Evolutionary conservation across 2,113 vertebrate species (phyloP), one percentile per base, ranked within the genome.

Genomic region (Tenrec ecaudatus): DNA sequence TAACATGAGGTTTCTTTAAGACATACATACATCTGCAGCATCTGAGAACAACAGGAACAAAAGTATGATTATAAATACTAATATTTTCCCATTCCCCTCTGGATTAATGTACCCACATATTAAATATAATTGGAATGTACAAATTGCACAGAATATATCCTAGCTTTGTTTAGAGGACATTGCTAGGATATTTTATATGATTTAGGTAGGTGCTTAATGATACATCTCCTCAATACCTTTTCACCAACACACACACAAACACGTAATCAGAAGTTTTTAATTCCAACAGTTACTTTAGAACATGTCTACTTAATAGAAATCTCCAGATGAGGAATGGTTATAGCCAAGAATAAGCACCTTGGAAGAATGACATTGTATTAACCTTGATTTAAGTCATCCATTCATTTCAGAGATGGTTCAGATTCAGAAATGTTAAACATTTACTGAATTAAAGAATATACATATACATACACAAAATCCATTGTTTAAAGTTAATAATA

Each of bases 311-410:
- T 86, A 31, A 80, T 33, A 86, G 38, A 90, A 82, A 76, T 75
- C 31, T 38, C n/a, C 17, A 69, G 15, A 84, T 40, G 68, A 87
- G 33, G 23, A 89, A 8, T 47, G 1, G 17, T 38, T 58, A 84
- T 11, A 94, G 20, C 2, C 19, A 53, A 64, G 16, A 73, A 79
- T 81, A 92, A 47, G 64, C 27, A 80, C 40, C 23, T 62, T 73
- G 27, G 82, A 27, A 86, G 10, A 90, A 62, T 14, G 60, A 16
- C 75, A 82, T 57, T 68, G 20, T 89, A 40, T 92, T 82, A 82
- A 1, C 4, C 83, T 36, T 89, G 62, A 79, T 75, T 2, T 91
- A 87, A 97, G 38, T 76, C 58, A 94, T 19, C 78, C 23, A 82
- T 40, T 94, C 43, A 91, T 87, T 93, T 91, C 47, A 86, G 33